Percentiles rank a stretch among this genome's conserved stretches.
phyloP scores from a whole-genome alignment of 1,140 invertebrate genomes.

The Drosophila burlai region DNA sequence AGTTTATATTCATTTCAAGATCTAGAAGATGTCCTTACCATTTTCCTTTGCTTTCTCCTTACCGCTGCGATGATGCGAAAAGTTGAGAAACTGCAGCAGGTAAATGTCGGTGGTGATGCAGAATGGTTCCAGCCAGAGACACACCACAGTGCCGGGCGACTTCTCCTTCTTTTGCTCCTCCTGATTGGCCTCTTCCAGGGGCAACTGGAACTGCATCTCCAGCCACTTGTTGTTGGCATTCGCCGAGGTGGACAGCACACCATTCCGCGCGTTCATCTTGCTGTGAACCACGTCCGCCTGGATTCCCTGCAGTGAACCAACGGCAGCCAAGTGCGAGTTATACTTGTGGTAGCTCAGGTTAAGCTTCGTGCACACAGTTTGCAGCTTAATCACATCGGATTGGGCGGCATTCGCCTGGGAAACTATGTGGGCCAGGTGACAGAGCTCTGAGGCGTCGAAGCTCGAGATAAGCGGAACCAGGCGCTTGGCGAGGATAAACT shows the following conservation, averaged over 20 bases:
- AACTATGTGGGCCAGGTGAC: slow-evolving; percentile 35
- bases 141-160: slow-evolving; percentile 48
- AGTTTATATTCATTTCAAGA: too few species aligned
- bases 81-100: slow-evolving; percentile 73
- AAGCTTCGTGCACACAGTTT: slow-evolving; percentile 62
- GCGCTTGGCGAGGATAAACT: slow-evolving; percentile 55
- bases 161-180: neutral
- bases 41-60: slow-evolving; percentile 23
- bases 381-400: slow-evolving; percentile 66
- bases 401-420: slow-evolving; percentile 17
- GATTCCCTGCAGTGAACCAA: slow-evolving; percentile 55
- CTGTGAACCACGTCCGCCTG: slow-evolving; percentile 63
- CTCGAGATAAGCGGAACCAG: slow-evolving; percentile 30
- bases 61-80: slow-evolving; percentile 2
- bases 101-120: slow-evolving; percentile 58
- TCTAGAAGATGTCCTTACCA: slow-evolving; percentile 19
- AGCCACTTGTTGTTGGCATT: slow-evolving; percentile 68
- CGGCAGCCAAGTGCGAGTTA: slow-evolving; percentile 37
- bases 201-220: slow-evolving; percentile 64
- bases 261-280: slow-evolving; percentile 63
- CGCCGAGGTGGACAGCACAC: slow-evolving; percentile 60
- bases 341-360: slow-evolving; percentile 53
- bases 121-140: slow-evolving; percentile 71
- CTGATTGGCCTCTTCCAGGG: slow-evolving; percentile 9
- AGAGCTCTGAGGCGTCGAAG: slow-evolving; percentile 42